A percentile compares a stretch with the other conserved stretches of the same genome.
Conservation (phyloP, 2,797 vertebrate species). For the Danio kyathit region DNA sequence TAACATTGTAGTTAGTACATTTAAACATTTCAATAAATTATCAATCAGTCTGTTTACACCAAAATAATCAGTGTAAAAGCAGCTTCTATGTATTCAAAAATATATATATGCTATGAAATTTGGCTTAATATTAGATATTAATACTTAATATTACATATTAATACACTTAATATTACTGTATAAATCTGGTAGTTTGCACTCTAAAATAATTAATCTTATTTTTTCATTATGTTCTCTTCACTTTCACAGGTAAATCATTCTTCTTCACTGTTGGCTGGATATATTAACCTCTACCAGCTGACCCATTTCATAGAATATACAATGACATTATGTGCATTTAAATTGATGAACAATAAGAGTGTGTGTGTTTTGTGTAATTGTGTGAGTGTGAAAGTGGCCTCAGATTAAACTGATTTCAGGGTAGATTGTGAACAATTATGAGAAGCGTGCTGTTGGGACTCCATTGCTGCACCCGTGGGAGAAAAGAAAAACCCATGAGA, state of each 20-base stretch:
- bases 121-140: background rate
- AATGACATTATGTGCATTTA: background rate
- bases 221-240: background rate
- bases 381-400: constrained; percentile 53
- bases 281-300: background rate
- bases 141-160: too few species aligned
- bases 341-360: background rate
- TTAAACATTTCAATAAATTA: too few species aligned
- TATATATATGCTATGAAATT: too few species aligned
- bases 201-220: background rate
- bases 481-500: constrained; percentile 49
- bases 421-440: constrained; percentile 70
- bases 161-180: too few species aligned
- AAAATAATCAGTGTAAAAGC: background rate
- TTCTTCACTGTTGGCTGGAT: background rate
- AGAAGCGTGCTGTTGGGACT: constrained; percentile 61
- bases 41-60: too few species aligned
- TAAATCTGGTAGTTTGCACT: background rate
- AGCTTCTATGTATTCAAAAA: background rate
- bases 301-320: background rate
- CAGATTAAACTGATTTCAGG: constrained; percentile 68
- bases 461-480: constrained; percentile 50
- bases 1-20: too few species aligned
- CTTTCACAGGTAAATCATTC: background rate
- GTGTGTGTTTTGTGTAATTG: constrained; percentile 14